phyloP scores from a whole-genome alignment of 2,888 invertebrate species.

The Drosophila aldrichi region DNA sequence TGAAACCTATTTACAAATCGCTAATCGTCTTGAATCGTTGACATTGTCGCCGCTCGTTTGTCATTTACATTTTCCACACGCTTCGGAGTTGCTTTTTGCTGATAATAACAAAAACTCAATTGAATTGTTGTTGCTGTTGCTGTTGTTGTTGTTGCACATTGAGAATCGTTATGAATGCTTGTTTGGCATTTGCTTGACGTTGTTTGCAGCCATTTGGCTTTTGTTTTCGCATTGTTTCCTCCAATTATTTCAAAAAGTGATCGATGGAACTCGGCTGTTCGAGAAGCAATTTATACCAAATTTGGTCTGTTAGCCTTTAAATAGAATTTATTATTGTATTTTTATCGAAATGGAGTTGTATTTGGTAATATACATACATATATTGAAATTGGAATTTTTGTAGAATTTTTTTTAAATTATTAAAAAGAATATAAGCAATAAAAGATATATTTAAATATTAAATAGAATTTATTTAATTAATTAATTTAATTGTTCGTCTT shows the following conservation, averaged over 20 bases:
- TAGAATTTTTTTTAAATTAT: not conserved
- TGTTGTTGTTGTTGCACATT: conserved; percentile 13
- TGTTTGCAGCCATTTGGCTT: conserved; percentile 27
- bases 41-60: conserved; percentile 13
- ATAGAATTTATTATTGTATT: conserved; percentile 3
- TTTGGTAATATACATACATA: not conserved
- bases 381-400: not conserved
- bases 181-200: conserved; percentile 30
- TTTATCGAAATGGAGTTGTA: not conserved
- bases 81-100: conserved; percentile 24
- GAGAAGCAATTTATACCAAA: not conserved
- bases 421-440: no score
- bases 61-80: conserved; percentile 58
- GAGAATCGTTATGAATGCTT: conserved; percentile 32
- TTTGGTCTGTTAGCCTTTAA: not conserved
- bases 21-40: conserved; percentile 16
- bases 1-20: conserved; percentile 18
- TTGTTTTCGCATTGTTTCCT: conserved; percentile 17
- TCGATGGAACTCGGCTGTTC: conserved; percentile 11
- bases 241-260: conserved; percentile 6
- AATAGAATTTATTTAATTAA: no score
- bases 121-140: conserved; percentile 10
- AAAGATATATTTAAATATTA: no score
- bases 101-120: conserved; percentile 46
- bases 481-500: no score